phyloP scores from a whole-genome alignment of 2,113 vertebrate species.

The Puntigrus tetrazona region DNA sequence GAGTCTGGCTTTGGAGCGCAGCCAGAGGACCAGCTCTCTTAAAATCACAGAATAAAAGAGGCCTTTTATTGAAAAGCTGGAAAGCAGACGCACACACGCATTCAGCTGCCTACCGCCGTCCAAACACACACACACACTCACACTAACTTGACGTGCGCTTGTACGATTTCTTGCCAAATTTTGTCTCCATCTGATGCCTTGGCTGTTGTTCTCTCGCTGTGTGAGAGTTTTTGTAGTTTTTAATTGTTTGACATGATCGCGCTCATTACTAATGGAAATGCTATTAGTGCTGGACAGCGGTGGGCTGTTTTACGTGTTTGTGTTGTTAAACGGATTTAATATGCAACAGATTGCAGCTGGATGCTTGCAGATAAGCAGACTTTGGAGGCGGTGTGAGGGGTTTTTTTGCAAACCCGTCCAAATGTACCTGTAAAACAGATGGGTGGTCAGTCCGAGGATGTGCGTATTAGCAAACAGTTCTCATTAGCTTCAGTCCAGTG shows the following conservation, averaged over 20 bases:
- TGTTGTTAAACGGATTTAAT: conserved; percentile 54
- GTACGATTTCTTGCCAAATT: not conserved
- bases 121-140: not conserved
- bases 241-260: conserved; percentile 42
- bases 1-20: conserved; percentile 60
- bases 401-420: conserved; percentile 55
- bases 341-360: conserved; percentile 60
- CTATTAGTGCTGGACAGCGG: conserved; percentile 55
- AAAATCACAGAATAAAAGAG: conserved; percentile 66
- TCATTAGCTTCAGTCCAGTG: conserved; percentile 52
- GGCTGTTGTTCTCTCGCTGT: not conserved
- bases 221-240: not conserved
- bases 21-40: conserved; percentile 68
- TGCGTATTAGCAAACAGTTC: conserved; percentile 58
- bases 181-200: not conserved
- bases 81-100: conserved; percentile 38
- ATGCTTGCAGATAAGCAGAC: not conserved
- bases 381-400: conserved; percentile 13
- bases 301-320: conserved; percentile 67
- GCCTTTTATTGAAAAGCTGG: conserved; percentile 61
- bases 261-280: conserved; percentile 57
- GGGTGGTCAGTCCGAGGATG: conserved; percentile 70
- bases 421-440: conserved; percentile 66
- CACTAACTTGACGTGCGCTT: conserved; percentile 4
- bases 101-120: not conserved